A percentile compares a stretch with the other conserved stretches of the same genome.
Evolutionary conservation across 30 jellyfish, hydroid and myxozoan species (phyloP).

Genomic region (Catostylus mosaicus): DNA sequence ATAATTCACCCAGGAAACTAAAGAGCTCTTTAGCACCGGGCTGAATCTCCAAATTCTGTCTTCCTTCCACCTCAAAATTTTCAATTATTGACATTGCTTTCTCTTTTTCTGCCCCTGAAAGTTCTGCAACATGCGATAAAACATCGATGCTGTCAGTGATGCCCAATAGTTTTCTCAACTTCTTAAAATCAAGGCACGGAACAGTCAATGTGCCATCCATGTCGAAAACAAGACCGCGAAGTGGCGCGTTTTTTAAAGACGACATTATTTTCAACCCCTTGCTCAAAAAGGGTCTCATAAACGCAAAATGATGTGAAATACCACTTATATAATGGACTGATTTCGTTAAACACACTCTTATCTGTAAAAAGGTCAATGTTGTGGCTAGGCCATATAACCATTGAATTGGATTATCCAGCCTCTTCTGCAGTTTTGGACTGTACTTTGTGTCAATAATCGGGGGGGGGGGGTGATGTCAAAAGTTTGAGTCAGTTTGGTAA

Average conservation of each 20-base stretch:
- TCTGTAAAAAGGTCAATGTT: not conserved
- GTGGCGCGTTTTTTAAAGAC: not conserved
- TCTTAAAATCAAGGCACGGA: conserved; percentile 82
- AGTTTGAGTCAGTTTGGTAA: too few species aligned
- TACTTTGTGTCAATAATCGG: too few species aligned
- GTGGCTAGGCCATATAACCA: conserved; percentile 39
- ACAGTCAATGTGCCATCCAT: conserved; percentile 98
- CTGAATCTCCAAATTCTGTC: conserved; percentile 61
- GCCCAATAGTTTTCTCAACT: conserved; percentile 46
- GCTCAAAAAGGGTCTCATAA: not conserved
- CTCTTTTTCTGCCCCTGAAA: conserved; percentile 47
- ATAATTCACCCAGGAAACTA: conserved; percentile 22
- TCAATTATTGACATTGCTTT: conserved; percentile 59
- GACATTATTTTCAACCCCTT: not conserved
- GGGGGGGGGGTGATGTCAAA: not conserved
- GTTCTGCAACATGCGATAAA: conserved; percentile 67
- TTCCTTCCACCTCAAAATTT: conserved; percentile 90
- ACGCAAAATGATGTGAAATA: not conserved
- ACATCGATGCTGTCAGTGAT: conserved; percentile 70
- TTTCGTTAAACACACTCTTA: too few species aligned
- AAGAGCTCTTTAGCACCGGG: conserved; percentile 72
- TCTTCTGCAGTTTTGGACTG: not conserved
- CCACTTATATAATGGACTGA: too few species aligned
- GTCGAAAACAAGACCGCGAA: conserved; percentile 85
- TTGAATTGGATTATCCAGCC: conserved; percentile 15